Percentiles rank a stretch among this genome's conserved stretches.
Conservation (phyloP, 2,797 vertebrate genomes). For the Huso huso region DNA sequence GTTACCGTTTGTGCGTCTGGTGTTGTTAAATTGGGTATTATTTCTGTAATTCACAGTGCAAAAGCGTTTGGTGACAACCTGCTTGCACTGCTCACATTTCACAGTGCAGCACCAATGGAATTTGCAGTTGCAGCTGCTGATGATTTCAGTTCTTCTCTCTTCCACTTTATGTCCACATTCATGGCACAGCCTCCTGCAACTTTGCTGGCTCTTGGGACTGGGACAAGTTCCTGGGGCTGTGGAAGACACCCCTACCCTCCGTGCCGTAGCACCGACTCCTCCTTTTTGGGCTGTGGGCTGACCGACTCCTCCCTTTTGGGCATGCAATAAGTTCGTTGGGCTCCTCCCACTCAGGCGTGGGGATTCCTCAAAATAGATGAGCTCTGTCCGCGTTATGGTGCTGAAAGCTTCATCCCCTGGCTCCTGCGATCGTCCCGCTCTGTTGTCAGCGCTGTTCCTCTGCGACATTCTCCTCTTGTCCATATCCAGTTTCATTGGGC, state of each 20-base stretch:
- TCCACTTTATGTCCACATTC: conserved; percentile 84
- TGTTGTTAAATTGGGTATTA: conserved; percentile 24
- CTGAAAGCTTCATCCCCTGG: conserved; percentile 58
- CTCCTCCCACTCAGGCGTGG: no score
- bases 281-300: no score
- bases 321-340: no score
- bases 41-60: conserved; percentile 58
- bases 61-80: conserved; percentile 70
- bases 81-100: conserved; percentile 79
- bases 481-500: conserved; percentile 67
- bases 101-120: conserved; percentile 97
- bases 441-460: conserved; percentile 65
- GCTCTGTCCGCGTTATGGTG: conserved; percentile 45
- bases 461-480: conserved; percentile 52
- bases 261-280: no score
- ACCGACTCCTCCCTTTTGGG: no score
- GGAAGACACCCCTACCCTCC: conserved; percentile 63
- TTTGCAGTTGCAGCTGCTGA: conserved; percentile 88
- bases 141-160: conserved; percentile 47
- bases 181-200: conserved; percentile 78
- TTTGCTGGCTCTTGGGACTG: no score
- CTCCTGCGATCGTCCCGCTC: conserved; percentile 39
- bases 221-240: conserved; percentile 48
- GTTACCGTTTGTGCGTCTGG: conserved; percentile 45
- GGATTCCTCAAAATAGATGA: conserved; percentile 68